Base-by-base conservation (phyloP, 2,797 vertebrate species). In the Crocidura indochinensis region DNA sequence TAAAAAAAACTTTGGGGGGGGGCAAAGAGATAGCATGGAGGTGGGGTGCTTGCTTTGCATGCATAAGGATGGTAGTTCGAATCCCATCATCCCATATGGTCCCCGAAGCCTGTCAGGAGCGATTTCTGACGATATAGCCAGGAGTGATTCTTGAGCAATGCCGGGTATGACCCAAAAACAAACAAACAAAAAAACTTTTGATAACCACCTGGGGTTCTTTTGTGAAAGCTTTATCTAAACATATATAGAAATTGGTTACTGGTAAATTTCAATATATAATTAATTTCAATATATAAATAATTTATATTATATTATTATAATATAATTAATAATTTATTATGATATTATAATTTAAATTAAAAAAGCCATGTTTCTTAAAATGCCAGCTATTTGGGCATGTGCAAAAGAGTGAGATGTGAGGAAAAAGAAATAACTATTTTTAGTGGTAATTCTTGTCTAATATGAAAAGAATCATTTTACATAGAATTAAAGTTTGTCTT, bases 181-280 rank as follows among this genome's bases (percentile, higher is more conserved):
- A 38, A 38, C 5, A 5, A 38, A 38, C 56, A 51, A 44, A 10
- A 19, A 68, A 1, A 24, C 10, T 24, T 71, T 44, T 6, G 38
- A 6, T 29, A 8, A 38, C 19, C 8, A 79, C 26, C 60, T 49
- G 11, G 2, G 79, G 69, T 93, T 73, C 56, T 60, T 60, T 92
- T 46, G 7, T 53, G 11, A 87, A 84, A 79, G 73, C 20, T 51
- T 84, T 49, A 74, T 64, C 29, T 75, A 76, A 47, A 65, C 3
- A 8, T 74, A n/a, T 15, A 72, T 0, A 84, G 4, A 29, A 76
- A 19, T 92, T 90, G 80, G 27, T 87, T 90, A 0, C 8, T 26
- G 10, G 8, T 68, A 89, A 92, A 72, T 84, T n/a, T 68, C 22
- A 92, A 65, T 15, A 84, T 62, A 22, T 31, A 44, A 7, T 24